These are phyloP conservation scores for Zenarchopterus dispar DNA, from an alignment of 2,797 vertebrate species.

Conservation along the genomic window DNA sequence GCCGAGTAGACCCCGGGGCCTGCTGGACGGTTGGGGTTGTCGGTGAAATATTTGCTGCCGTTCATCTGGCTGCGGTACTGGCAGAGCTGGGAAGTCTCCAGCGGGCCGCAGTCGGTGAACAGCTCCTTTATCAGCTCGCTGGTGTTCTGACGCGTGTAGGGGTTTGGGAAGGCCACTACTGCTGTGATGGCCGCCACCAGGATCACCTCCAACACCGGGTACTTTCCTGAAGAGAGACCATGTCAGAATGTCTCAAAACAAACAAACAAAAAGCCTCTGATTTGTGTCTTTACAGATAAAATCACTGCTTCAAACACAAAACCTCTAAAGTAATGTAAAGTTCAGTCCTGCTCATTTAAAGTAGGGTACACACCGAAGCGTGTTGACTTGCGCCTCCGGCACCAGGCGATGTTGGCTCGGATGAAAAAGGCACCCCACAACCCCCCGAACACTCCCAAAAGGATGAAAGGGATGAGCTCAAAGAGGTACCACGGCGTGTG, in stretches of 20 bases:
- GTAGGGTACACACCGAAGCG: conserved; percentile 86
- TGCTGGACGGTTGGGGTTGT: conserved; percentile 89
- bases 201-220: conserved; percentile 97
- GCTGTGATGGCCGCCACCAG: conserved; percentile 95
- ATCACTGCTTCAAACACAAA: too few species aligned
- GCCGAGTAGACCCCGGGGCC: conserved; percentile 94
- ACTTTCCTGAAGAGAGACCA: conserved; percentile 80
- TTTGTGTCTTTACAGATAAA: too few species aligned
- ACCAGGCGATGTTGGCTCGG: conserved; percentile 97
- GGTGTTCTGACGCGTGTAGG: conserved; percentile 96
- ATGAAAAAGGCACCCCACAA: conserved; percentile 99
- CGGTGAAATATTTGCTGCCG: conserved; percentile 89
- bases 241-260: neutral
- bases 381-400: conserved; percentile 94
- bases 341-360: too few species aligned
- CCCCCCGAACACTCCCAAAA: conserved; percentile 96
- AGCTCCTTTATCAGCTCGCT: conserved; percentile 98
- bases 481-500: conserved; percentile 99
- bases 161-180: conserved; percentile 96
- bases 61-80: conserved; percentile 98
- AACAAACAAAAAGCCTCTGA: too few species aligned
- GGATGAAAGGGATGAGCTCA: conserved; percentile 98
- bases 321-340: too few species aligned
- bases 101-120: conserved; percentile 96
- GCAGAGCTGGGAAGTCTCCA: conserved; percentile 96